These are phyloP conservation scores for Cataglyphis livida DNA, from an alignment of 2,888 invertebrate species.

Conservation along the genomic window DNA sequence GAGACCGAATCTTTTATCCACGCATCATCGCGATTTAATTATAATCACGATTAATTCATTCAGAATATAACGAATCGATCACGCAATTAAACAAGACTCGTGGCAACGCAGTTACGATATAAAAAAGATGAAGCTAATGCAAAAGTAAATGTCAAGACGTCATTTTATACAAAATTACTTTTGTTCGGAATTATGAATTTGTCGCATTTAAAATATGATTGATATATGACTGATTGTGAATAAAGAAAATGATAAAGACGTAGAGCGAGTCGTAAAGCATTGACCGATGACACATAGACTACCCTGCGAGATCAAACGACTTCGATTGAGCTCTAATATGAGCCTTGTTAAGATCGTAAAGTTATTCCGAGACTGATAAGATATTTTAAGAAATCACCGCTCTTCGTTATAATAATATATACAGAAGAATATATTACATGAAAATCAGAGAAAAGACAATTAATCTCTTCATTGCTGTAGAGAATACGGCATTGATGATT, in stretches of 20 bases:
- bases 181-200: not conserved
- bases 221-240: not conserved
- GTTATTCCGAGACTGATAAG: not conserved
- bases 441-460: not conserved
- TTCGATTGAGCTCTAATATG: not conserved
- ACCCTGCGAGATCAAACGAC: not conserved
- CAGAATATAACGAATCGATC: not conserved
- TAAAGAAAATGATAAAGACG: not conserved
- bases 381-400: not conserved
- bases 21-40: conserved; percentile 1
- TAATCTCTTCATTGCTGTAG: not conserved
- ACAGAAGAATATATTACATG: not conserved
- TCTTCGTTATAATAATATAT: not conserved
- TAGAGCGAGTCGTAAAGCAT: not conserved
- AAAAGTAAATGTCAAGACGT: not conserved
- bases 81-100: not conserved
- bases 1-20: not conserved
- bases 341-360: not conserved
- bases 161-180: not conserved
- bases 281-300: not conserved
- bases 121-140: not conserved
- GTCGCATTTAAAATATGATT: not conserved
- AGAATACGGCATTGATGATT: not conserved
- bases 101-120: not conserved
- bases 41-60: not conserved